Percentiles rank a stretch among this genome's conserved stretches.
These are phyloP conservation scores for Planiliza haematocheilus DNA, from an alignment of 2,113 vertebrate genomes.

Conservation along the genomic window DNA sequence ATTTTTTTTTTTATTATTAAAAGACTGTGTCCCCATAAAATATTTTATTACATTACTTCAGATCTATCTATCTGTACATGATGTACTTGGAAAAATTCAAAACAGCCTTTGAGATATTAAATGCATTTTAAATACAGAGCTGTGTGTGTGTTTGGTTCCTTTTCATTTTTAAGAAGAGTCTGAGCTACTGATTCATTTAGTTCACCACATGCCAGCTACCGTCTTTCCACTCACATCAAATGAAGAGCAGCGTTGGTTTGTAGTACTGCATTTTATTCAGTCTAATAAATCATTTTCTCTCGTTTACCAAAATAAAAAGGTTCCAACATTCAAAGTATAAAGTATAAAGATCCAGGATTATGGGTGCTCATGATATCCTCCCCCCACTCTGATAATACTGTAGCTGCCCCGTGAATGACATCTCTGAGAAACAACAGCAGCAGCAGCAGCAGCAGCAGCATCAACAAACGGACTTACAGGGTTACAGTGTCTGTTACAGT, in stretches of 20 bases:
- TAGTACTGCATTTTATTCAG: slow-evolving; percentile 85
- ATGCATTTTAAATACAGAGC: slow-evolving; percentile 64
- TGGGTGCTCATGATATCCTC: slow-evolving; percentile 62
- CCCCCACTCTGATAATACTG: slow-evolving; percentile 51
- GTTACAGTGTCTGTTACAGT: slow-evolving; percentile 58
- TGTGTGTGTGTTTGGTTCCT: slow-evolving; percentile 3
- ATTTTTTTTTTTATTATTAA: slow-evolving; percentile 42
- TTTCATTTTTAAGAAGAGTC: too few relatives aligned
- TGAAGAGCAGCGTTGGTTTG: slow-evolving; percentile 64
- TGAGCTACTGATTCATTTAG: too few relatives aligned
- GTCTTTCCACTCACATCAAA: slow-evolving; percentile 28
- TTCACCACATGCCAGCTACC: background rate
- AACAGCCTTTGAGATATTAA: slow-evolving; percentile 73
- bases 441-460: slow-evolving; percentile 80
- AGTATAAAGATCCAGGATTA: slow-evolving; percentile 82
- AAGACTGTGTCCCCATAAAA: slow-evolving; percentile 35
- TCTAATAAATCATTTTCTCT: slow-evolving; percentile 80
- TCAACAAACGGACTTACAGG: slow-evolving; percentile 64
- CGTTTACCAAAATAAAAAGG: slow-evolving; percentile 85
- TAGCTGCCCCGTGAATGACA: slow-evolving; percentile 81
- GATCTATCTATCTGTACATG: slow-evolving; percentile 69
- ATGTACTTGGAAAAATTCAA: slow-evolving; percentile 68
- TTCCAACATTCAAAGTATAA: slow-evolving; percentile 85
- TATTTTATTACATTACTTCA: slow-evolving; percentile 61
- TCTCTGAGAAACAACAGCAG: slow-evolving; percentile 79